Evolutionary conservation across 2,797 vertebrate species (phyloP), one percentile per base, ranked within the genome.

Genomic region (Sebastes vulpes): DNA sequence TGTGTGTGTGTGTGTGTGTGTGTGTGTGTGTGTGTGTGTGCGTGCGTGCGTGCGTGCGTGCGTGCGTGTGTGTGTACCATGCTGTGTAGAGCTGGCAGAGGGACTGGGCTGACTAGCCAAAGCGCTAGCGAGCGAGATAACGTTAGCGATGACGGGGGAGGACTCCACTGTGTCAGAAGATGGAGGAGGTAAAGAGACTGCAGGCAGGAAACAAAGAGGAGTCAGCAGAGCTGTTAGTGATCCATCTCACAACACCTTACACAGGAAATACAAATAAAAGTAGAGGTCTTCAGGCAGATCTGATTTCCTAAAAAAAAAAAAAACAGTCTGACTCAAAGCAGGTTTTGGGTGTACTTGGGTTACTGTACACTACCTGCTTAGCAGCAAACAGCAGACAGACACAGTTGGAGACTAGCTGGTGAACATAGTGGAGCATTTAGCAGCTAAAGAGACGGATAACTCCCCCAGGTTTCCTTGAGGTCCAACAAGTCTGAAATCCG

Each of bases 61-160:
- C 1, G 23, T 25, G 23, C 1, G 25, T 25, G 25, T 4, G 25
- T 25, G 25, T 25, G 25, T 25, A 98, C 98, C 97, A 93, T 95
- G 96, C 89, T 96, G 92, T 65, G 95, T 71, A 5, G 95, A 94
- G 82, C 93, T 95, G 82, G 95, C 95, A 65, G 96, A 83, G 50
- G 79, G 11, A 0, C 88, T 94, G 56, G 95, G 94, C 79, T 97
- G 96, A 69, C 89, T 89, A 68, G 96, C 95, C 68, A 97, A 96
- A 63, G 94, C 76, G 72, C 92, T 96, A 25, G 98, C 97, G 56
- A 99, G 95, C 1, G 98, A 98, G 11, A 99, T 94, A 50, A 98
- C 96, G 2, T 97, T 98, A 79, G 97, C 95, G 90, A 99, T 98
- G 78, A 98, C 96, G 3, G 97, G 97, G 48, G 95, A 97, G 10